Conservation (phyloP, 1,140 invertebrate species). For the Odontomachus brunneus region DNA sequence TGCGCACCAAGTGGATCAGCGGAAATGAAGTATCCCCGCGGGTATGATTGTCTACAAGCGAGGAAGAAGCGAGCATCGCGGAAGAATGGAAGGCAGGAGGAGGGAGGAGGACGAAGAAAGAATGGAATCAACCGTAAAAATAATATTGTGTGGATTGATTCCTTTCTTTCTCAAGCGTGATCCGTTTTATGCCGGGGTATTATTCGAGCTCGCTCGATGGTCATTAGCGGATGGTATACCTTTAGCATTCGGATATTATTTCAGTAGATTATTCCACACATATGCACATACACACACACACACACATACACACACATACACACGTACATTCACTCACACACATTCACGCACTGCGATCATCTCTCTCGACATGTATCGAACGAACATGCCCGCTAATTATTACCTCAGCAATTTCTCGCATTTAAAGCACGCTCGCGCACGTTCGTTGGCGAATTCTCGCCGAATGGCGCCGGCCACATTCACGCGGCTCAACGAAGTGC, state of each 20-base stretch:
- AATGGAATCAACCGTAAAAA: not conserved
- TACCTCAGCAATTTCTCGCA: not conserved
- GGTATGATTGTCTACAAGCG: too few species aligned
- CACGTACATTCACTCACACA: too few species aligned
- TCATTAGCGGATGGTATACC: too few species aligned
- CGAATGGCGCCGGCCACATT: not conserved
- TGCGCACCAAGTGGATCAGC: too few species aligned
- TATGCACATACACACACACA: too few species aligned
- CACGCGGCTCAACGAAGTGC: slow-evolving; percentile 9
- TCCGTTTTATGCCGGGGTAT: too few species aligned
- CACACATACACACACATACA: too few species aligned
- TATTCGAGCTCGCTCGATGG: too few species aligned
- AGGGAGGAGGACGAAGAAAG: not conserved
- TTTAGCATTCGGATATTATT: not conserved
- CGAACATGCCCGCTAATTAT: not conserved
- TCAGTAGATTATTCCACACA: too few species aligned
- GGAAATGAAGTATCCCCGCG: too few species aligned
- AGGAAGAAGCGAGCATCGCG: too few species aligned
- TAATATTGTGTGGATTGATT: not conserved
- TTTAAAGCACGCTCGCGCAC: not conserved
- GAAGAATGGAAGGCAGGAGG: not conserved
- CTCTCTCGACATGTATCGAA: not conserved
- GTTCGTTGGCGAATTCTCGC: not conserved
- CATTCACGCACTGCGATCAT: too few species aligned
- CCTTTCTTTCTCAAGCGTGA: not conserved